Evolutionary conservation across 2,113 vertebrate genomes (phyloP).

Genomic region (Psilopogon haemacephalus): DNA sequence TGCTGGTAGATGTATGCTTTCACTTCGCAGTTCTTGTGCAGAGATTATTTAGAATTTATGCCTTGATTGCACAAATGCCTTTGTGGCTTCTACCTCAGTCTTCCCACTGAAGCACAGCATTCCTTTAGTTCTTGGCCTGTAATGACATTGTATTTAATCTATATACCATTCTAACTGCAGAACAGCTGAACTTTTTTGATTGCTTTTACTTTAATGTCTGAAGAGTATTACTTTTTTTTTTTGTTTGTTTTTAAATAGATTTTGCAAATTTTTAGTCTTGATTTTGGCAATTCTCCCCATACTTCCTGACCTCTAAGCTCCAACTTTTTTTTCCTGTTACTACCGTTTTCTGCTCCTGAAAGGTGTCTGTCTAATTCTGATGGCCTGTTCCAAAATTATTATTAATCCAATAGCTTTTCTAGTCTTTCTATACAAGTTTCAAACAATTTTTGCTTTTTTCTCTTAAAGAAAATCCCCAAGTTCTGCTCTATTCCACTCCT

Average conservation of each 20-base stretch:
- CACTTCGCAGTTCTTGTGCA: not conserved
- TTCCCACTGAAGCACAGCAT: not conserved
- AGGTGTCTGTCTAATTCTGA: not conserved
- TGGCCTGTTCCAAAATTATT: not conserved
- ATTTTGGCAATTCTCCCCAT: not conserved
- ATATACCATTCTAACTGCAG: not conserved
- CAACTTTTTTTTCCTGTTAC: not conserved
- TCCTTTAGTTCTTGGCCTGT: slow-evolving; percentile 12
- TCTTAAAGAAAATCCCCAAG: not conserved
- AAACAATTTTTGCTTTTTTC: slow-evolving; percentile 5
- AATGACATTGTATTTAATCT: not conserved
- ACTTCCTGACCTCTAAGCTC: not conserved
- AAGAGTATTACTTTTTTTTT: not conserved
- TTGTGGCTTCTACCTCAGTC: not conserved
- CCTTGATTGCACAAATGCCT: not conserved
- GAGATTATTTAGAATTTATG: not conserved
- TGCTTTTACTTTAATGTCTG: not conserved
- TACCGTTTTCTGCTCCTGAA: slow-evolving; percentile 9
- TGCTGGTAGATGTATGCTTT: not conserved
- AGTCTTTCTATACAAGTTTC: not conserved
- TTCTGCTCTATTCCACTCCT: not conserved
- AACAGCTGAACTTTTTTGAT: slow-evolving; percentile 14
- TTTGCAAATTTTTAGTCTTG: slow-evolving; percentile 1
- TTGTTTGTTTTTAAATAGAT: not conserved
- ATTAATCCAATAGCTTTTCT: not conserved